Evolutionary conservation across 1,140 invertebrate species (phyloP), one percentile per base, ranked within the genome.

Genomic region (Drosophila pseudoananassae): DNA sequence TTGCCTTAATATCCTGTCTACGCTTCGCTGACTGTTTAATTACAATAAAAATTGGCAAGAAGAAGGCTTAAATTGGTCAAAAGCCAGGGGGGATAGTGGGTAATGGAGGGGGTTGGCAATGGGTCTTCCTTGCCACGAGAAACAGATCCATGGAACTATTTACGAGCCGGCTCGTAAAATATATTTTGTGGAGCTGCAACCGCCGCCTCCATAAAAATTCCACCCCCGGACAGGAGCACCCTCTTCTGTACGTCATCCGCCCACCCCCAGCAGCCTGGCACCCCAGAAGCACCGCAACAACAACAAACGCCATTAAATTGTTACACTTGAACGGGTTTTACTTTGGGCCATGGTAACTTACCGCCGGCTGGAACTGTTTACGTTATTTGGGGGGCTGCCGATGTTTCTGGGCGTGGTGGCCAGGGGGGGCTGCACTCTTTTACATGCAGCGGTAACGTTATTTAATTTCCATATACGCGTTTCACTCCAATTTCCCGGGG

Each of bases 271-370:
- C 1, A 3, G n/a, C 17, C 12, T 17, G n/a, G n/a, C n/a, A n/a
- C n/a, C n/a, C 4, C 17, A 8, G 17, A 40, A 57, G 43, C 45
- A 27, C 46, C 46, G 56, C 64, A 68, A 63, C 74, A 78, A 77
- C 72, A 85, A 80, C 60, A 84, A 87, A 33, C 76, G 85, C 85
- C 87, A 90, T 90, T 90, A 90, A 90, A 90, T 85, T 90, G 81
- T 90, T 90, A 90, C 85, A 90, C 85, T 90, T 82, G 85, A 90
- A 82, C 84, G 85, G 87, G 75, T 90, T 81, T 90, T 78, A 80
- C 80, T 90, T 90, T 90, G 71, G 78, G 83, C 82, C 75, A 70
- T 73, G 76, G 76, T 58, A 80, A 81, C 79, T 81, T 78, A 64
- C 80, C 47, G 45, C 61, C 49, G 55, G 65, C 58, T 15, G 66